These are phyloP conservation scores for Ceyx cyanopectus DNA, from an alignment of 2,113 vertebrate species.

Conservation along the genomic window DNA sequence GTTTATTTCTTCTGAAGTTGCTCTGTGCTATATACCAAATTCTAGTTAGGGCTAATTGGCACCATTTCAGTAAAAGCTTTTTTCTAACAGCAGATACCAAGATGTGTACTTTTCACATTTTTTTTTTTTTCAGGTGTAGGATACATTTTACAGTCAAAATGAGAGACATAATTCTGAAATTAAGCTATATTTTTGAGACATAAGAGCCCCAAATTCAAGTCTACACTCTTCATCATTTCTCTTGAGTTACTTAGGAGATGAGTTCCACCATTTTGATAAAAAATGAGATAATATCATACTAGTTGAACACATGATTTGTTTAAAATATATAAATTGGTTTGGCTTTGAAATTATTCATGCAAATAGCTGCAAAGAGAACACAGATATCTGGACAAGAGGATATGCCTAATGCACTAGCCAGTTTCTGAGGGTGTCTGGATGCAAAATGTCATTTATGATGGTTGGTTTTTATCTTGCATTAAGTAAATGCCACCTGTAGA, in stretches of 20 bases:
- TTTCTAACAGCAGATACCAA: neutral
- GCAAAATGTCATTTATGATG: neutral
- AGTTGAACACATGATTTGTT: neutral
- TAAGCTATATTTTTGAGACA: neutral
- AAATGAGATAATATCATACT: neutral
- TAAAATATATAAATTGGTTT: rapidly evolving
- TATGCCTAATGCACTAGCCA: neutral
- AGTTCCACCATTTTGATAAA: neutral
- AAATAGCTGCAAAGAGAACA: neutral
- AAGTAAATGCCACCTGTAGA: neutral
- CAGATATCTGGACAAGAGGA: neutral
- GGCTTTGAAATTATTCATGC: neutral
- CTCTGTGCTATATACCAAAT: neutral
- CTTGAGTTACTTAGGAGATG: neutral
- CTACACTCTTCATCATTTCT: neutral
- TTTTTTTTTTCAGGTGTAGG: neutral
- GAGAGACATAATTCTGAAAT: neutral
- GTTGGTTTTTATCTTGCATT: neutral
- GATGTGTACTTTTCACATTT: neutral
- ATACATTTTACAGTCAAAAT: neutral
- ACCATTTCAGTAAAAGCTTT: neutral
- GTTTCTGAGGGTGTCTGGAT: neutral
- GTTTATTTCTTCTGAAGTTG: neutral
- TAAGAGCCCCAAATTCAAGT: neutral
- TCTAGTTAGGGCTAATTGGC: neutral